Base-by-base conservation (phyloP, 2,888 invertebrate genomes). In the Ichneumoninae sp. region DNA sequence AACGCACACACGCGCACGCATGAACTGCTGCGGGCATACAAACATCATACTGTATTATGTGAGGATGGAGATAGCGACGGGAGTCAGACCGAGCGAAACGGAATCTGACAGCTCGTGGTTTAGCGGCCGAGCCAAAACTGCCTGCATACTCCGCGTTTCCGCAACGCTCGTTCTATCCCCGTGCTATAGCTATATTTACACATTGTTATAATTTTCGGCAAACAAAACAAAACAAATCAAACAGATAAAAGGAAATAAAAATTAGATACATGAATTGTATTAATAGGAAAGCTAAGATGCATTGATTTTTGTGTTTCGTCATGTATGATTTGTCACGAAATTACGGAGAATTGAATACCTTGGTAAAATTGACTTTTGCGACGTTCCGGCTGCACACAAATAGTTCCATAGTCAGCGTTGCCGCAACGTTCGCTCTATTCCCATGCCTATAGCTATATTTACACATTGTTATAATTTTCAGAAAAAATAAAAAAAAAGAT, bases 71-170 rank as follows among this genome's bases (percentile, higher is more conserved):
- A 60, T 22, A 66, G 66, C 65, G 50, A 54, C 40, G 36, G 13
- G 52, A 66, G 52, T 22, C 33, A 40, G 66, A 76, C 66, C 54
- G 66, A 52, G 66, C 52, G 76, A 76, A 65, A 65, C 19, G 65
- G 65, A 76, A 76, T 66, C 54, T 66, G 76, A 76, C 76, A 54
- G 66, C 66, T 76, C 76, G 76, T 54, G 66, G 66, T 52, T 76
- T 66, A 76, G 66, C 22, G 57, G 40, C 71, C 16, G 40, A 19
- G 26, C 71, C 71, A 72, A 72, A 72, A 40, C 54, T 57, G 36
- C 57, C 54, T 13, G 57, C 40, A 22, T 36, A 36, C 19, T 16
- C 40, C 40, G 40, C 40, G 62, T 62, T 62, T 30, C 30, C 62
- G 33, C 62, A 30, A 62, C 57, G 13, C n/a, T 62, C 22, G 13